These are phyloP conservation scores for Octopus bimaculoides DNA, from an alignment of 1,140 invertebrate species.

Conservation along the genomic window DNA sequence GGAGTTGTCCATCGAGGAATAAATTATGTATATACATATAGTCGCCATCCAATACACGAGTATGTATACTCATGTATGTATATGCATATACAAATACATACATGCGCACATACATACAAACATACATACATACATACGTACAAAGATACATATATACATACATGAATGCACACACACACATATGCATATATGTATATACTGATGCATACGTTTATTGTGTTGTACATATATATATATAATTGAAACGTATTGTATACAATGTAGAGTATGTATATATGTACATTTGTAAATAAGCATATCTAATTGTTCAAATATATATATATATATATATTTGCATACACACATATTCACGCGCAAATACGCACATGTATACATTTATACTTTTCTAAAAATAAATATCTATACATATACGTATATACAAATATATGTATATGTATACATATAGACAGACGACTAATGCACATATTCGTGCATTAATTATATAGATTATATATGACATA, in stretches of 20 bases:
- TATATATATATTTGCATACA: not conserved
- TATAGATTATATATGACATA: no score
- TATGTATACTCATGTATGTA: not conserved
- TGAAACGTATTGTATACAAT: not conserved
- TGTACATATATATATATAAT: not conserved
- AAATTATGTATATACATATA: not conserved
- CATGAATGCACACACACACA: not conserved
- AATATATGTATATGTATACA: not conserved
- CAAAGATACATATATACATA: not conserved
- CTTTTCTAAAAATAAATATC: not conserved
- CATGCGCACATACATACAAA: no score
- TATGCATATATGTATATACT: not conserved
- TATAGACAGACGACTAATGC: no score
- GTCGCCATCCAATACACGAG: not conserved
- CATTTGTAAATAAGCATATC: not conserved
- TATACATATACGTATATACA: not conserved
- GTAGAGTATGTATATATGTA: not conserved
- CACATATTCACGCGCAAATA: not conserved
- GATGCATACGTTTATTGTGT: not conserved
- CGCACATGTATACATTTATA: not conserved
- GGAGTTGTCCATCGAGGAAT: not conserved
- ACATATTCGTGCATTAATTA: no score
- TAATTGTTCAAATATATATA: not conserved
- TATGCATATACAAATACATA: constrained; percentile 4
- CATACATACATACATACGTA: no score